Evolutionary conservation across 53 echinoderm and acorn worm genomes (phyloP).

Genomic region (Pentamera pediparva): DNA sequence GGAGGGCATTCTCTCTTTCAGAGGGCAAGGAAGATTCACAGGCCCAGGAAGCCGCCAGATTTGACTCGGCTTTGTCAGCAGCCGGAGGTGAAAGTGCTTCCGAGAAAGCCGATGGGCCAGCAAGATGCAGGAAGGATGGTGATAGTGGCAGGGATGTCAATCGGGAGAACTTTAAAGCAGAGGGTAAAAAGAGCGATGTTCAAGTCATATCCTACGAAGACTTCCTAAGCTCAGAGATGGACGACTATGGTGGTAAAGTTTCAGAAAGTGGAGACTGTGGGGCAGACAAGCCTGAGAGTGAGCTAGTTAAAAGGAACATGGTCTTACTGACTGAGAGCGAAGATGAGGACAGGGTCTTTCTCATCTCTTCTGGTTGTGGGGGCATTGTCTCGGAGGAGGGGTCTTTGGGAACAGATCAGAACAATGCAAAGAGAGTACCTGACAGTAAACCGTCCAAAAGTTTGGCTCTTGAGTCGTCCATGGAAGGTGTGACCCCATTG

Average conservation of each 20-base stretch:
- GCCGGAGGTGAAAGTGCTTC: neutral
- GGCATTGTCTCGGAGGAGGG: too few species aligned
- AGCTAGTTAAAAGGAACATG: neutral
- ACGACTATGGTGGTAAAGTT: constrained; percentile 8
- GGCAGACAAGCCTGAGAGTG: neutral
- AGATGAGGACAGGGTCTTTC: neutral
- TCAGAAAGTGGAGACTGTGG: neutral
- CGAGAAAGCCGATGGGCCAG: neutral
- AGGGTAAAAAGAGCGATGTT: constrained; percentile 1
- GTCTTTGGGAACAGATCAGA: too few species aligned
- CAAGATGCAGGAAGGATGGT: neutral
- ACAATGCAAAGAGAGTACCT: too few species aligned
- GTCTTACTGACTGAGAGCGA: neutral
- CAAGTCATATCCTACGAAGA: constrained; percentile 58
- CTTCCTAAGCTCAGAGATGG: constrained; percentile 53
- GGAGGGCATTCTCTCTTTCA: constrained; percentile 17
- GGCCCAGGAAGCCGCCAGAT: neutral
- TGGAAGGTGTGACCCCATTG: too few species aligned
- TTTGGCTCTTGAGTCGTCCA: too few species aligned
- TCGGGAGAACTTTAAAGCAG: too few species aligned
- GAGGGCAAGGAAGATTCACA: neutral
- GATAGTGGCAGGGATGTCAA: too few species aligned
- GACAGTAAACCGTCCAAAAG: too few species aligned
- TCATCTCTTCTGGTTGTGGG: constrained; percentile 1
- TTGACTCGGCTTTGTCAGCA: neutral